Base-by-base conservation (phyloP, 2,888 invertebrate species). In the Epinotia ramella region DNA sequence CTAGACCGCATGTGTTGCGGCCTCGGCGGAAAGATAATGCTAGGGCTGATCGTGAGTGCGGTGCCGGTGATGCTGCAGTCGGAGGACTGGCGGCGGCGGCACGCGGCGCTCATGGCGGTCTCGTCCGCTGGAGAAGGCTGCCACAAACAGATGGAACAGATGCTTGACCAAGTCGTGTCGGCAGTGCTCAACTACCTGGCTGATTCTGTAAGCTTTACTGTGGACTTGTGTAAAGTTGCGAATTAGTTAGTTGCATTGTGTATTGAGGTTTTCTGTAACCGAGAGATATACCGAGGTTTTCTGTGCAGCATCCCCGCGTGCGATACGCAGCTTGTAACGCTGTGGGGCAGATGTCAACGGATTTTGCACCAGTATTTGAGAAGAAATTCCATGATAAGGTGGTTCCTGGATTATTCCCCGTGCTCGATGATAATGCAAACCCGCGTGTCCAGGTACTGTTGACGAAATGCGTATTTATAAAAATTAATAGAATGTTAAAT, bases 101-200 rank as follows among this genome's bases (percentile, higher is more conserved):
- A 99, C 91, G 99, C 99, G 60, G 99, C 99, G 2, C 95, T 99
- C 56, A 99, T 99, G 99, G 99, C 99, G 0, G 97, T 99, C 65
- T 99, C 99, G 7, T 98, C 99, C 0, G 98, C 99, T 77, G 99
- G 99, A 5, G 99, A 99, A 94, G 99, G 99, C 28, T 99, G 99
- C 88, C 98, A 99, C 88, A 98, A 99, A 87, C 98, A 99, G 91
- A 99, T 99, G 99, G 99, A 99, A 89, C 95, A 96, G 71, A 97
- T 99, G 95, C 95, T 99, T n/a, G 97, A 97, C 73, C 97, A 98
- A 92, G 97, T 99, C 56, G 97, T 99, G 92, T 96, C 97, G 60
- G 98, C 98, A 57, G 97, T 99, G 57, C 95, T 99, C 77, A 97
- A 96, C 81, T 98, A 96, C 90, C 95, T 98, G 28, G 96, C 96